These are phyloP conservation scores for Eupithecia insigniata DNA, from an alignment of 2,888 invertebrate species.

Conservation along the genomic window DNA sequence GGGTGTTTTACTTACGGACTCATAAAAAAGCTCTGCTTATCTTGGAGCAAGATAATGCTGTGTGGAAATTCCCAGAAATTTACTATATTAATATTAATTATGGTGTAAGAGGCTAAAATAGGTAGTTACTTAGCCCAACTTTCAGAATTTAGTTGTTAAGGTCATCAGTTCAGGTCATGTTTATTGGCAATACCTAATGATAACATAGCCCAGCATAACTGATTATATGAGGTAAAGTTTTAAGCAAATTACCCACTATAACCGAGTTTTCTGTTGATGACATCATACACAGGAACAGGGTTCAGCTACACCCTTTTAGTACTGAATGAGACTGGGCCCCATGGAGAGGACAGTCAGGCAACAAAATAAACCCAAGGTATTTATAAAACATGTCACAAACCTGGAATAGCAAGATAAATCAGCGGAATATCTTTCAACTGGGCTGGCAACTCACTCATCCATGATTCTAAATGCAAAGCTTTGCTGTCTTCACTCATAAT, in stretches of 20 bases:
- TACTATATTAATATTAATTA: no score
- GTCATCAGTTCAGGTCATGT: neutral
- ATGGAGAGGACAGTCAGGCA: neutral
- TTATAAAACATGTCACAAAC: constrained; percentile 65
- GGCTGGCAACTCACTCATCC: constrained; percentile 88
- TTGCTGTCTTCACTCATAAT: constrained; percentile 65
- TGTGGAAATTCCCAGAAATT: neutral
- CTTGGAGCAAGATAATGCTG: neutral
- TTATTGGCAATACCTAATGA: neutral
- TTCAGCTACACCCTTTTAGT: neutral
- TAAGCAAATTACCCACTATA: neutral
- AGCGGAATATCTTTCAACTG: constrained; percentile 85
- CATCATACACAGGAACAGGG: neutral
- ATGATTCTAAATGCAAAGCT: constrained; percentile 79
- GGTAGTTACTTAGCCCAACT: neutral
- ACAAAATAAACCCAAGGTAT: neutral
- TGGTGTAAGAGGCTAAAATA: neutral
- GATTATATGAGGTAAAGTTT: neutral
- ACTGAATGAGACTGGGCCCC: neutral
- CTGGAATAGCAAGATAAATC: constrained; percentile 90
- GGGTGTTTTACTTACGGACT: neutral
- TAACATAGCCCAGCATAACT: neutral
- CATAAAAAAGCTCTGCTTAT: neutral
- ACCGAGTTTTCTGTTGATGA: neutral
- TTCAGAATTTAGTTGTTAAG: neutral